These are phyloP conservation scores for Tetanocera ferruginea DNA, from an alignment of 2,888 invertebrate species.

Conservation along the genomic window DNA sequence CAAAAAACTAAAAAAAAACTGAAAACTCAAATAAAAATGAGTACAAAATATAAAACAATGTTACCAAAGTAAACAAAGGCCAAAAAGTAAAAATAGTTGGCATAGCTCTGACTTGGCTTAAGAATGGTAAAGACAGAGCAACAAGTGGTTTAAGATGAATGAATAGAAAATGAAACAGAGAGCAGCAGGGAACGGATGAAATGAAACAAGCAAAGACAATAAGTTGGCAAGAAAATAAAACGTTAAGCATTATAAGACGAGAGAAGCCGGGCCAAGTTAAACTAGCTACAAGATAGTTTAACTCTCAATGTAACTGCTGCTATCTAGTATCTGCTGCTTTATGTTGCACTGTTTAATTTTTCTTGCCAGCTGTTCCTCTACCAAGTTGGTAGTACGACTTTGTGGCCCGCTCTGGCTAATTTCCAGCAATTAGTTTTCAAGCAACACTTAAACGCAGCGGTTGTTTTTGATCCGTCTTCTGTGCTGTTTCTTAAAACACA, in stretches of 20 bases:
- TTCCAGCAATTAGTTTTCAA: conserved; percentile 31
- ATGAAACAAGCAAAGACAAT: neutral
- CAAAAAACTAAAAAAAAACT: neutral
- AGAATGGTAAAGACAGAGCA: no score
- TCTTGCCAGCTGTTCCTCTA: neutral
- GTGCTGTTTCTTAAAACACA: neutral
- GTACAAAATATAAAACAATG: neutral
- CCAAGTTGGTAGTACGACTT: neutral
- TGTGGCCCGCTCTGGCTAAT: neutral
- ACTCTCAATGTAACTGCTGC: no score
- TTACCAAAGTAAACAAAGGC: neutral
- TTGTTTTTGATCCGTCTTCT: conserved; percentile 18
- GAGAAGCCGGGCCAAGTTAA: neutral
- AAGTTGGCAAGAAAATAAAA: neutral
- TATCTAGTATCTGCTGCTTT: no score
- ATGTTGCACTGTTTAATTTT: neutral
- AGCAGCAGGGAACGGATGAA: neutral
- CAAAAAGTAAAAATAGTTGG: conserved; percentile 13
- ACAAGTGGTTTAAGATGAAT: neutral
- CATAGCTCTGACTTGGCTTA: neutral
- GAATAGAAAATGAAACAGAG: neutral
- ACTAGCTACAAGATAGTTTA: no score
- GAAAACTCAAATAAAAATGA: neutral
- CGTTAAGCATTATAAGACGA: neutral
- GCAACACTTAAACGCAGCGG: conserved; percentile 30